These are phyloP conservation scores for Lamellibrachia satsuma DNA, from an alignment of 2,888 invertebrate species.

Conservation along the genomic window DNA sequence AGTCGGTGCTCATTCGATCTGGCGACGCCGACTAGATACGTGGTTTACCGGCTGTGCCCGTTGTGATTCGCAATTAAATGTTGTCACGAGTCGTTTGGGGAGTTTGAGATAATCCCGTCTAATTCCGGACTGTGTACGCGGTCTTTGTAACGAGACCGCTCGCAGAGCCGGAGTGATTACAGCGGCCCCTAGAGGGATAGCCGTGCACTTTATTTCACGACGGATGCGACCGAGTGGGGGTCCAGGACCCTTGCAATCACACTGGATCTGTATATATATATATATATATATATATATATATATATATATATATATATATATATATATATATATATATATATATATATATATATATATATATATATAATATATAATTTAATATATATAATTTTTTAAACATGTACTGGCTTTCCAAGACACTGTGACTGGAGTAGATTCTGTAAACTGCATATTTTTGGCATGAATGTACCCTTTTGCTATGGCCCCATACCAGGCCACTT, in stretches of 20 bases:
- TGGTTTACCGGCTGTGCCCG: constrained; percentile 12
- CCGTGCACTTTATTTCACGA: constrained; percentile 6
- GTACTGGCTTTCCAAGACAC: too few relatives aligned
- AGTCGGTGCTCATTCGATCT: neutral
- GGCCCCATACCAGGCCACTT: too few relatives aligned
- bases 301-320: too few relatives aligned
- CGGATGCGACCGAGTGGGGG: neutral
- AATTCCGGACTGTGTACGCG: neutral
- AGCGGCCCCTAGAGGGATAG: neutral
- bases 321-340: too few relatives aligned
- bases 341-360: neutral
- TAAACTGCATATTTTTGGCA: too few relatives aligned
- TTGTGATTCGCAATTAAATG: constrained; percentile 11
- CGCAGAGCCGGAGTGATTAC: neutral
- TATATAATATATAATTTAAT: too few relatives aligned
- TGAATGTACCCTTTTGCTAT: too few relatives aligned
- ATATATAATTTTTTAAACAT: too few relatives aligned
- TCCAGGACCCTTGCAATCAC: neutral
- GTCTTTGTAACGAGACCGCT: neutral
- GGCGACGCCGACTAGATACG: neutral
- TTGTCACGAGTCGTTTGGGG: neutral
- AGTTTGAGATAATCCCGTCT: neutral
- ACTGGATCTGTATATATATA: neutral
- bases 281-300: too few relatives aligned
- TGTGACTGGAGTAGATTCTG: too few relatives aligned